Evolutionary conservation across 1,140 invertebrate genomes (phyloP), one percentile per base, ranked within the genome.

Genomic region (Galendromus occidentalis): DNA sequence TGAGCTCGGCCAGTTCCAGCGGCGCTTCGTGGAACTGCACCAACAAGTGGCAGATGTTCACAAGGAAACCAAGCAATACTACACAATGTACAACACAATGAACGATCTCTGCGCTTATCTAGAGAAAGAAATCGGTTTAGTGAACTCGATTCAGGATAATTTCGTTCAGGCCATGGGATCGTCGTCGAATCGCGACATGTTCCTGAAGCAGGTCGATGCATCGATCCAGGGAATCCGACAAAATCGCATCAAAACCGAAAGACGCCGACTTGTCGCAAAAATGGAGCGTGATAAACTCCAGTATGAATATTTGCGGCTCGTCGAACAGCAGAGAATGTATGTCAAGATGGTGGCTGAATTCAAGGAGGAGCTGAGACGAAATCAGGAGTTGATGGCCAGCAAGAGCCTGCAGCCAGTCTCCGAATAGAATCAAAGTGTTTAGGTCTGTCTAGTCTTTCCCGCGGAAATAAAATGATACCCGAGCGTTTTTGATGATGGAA

Each of bases 41-140:
- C 93, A 91, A 79, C 91, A 94, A 84, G 91, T 97, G 74, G 85
- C 88, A 67, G 84, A 86, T 29, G 95, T 91, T 72, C 91, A 97
- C 72, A 86, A 87, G 73, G 91, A 97, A 80, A 96, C 91, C 0
- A 96, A 96, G 75, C 90, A 96, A 78, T 94, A 91, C 79, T 97
- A 91, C 73, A 93, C 88, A 30, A 79, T 96, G 64, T 93, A 94
- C 75, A 98, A 98, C 76, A 91, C 88, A 5, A 77, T 97, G n/a
- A 86, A 91, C 74, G 92, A 96, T 77, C 88, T 87, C 4, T 87
- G 89, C 74, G 77, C 86, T 29, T 96, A 95, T 76, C 81, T 95
- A 67, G 84, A 84, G 51, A 95, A 92, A 74, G 92, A 97, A 78
- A 79, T 95, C 7, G 75, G 85, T 22, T 76, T 98, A 44, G 76